Evolutionary conservation across 1,140 invertebrate species (phyloP).

Genomic region (Drosophila biarmipes): DNA sequence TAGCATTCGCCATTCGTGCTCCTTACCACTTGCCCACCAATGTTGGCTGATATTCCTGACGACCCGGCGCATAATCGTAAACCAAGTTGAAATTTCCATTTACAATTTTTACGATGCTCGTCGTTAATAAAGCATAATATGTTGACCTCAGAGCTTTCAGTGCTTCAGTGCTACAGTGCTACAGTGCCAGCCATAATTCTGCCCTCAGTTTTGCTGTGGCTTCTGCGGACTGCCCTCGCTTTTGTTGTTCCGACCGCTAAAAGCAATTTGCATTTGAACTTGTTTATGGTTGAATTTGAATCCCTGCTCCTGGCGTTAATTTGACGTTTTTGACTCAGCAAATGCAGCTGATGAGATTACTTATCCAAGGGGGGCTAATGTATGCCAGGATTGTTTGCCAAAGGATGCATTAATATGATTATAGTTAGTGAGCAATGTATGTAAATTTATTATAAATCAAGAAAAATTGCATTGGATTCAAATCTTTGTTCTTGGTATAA

Average conservation of each 20-base stretch:
- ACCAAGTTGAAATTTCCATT: conserved; percentile 28
- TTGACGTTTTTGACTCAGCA: conserved; percentile 20
- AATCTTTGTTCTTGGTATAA: background rate
- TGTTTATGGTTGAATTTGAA: conserved; percentile 21
- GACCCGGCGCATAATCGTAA: conserved; percentile 15
- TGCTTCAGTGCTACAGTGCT: conserved; percentile 5
- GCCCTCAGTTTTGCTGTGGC: conserved; percentile 14
- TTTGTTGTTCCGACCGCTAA: conserved; percentile 27
- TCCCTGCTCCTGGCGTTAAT: background rate
- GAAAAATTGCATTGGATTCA: no score
- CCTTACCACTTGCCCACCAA: conserved; percentile 3
- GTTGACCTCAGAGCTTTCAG: conserved; percentile 30
- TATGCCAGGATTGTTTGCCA: background rate
- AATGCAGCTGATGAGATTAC: conserved; percentile 19
- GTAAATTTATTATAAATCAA: no score
- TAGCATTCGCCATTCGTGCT: conserved; percentile 15
- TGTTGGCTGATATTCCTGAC: conserved; percentile 3
- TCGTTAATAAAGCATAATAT: conserved; percentile 53
- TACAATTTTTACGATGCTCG: conserved; percentile 25
- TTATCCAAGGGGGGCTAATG: background rate
- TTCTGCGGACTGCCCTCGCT: conserved; percentile 1
- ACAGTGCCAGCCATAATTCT: conserved; percentile 23
- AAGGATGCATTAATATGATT: no score
- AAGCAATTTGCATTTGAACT: conserved; percentile 55
- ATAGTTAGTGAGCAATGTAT: no score